Evolutionary conservation across 2,888 invertebrate species (phyloP).

Genomic region (Polyommatus iphigenia): DNA sequence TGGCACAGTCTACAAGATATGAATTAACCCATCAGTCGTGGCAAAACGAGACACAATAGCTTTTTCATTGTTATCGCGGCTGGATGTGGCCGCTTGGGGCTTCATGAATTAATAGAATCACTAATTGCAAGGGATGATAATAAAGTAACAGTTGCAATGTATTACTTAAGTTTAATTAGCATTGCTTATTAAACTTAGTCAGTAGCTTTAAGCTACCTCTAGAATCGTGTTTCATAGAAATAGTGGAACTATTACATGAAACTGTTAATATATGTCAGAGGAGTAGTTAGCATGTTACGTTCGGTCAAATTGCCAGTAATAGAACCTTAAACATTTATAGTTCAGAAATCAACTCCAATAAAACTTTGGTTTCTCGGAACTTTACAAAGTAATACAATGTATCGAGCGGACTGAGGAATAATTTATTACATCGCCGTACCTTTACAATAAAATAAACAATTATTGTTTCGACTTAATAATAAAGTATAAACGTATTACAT

Average conservation of each 20-base stretch:
- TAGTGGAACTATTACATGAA: constrained; percentile 13
- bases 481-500: not conserved
- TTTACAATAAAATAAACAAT: constrained; percentile 15
- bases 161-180: not conserved
- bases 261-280: constrained; percentile 49
- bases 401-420: constrained; percentile 5
- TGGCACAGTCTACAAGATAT: too few relatives aligned
- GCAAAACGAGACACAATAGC: too few relatives aligned
- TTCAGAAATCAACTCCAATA: constrained; percentile 78
- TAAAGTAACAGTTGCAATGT: not conserved
- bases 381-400: constrained; percentile 31
- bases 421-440: constrained; percentile 21
- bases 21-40: too few relatives aligned
- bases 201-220: not conserved
- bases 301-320: constrained; percentile 72
- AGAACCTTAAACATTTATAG: constrained; percentile 73
- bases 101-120: too few relatives aligned
- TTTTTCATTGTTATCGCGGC: too few relatives aligned
- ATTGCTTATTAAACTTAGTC: not conserved
- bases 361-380: constrained; percentile 57
- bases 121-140: not conserved
- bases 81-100: too few relatives aligned
- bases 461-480: constrained; percentile 7
- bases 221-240: constrained; percentile 64
- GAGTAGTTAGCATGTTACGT: constrained; percentile 59